These are phyloP conservation scores for Congeria kusceri DNA, from an alignment of 2,888 invertebrate species.

Conservation along the genomic window DNA sequence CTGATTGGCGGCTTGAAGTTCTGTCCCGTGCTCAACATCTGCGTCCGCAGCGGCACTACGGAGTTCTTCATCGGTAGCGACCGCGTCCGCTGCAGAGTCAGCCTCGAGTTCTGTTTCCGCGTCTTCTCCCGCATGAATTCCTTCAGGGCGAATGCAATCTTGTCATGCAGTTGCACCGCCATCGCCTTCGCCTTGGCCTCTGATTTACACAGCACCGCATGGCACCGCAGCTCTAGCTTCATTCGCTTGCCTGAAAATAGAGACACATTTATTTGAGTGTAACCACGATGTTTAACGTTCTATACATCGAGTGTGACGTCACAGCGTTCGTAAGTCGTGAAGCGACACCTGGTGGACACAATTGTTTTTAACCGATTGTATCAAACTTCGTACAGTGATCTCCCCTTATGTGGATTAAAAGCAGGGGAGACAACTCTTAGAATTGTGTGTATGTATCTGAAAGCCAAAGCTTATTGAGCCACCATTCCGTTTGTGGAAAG, in stretches of 20 bases:
- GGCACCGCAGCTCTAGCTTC: slow-evolving; percentile 98
- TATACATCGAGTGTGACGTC: too few species aligned
- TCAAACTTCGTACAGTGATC: too few species aligned
- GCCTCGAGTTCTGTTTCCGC: slow-evolving; percentile 96
- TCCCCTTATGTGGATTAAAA: too few species aligned
- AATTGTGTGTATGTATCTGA: too few species aligned
- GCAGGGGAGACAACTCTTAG: too few species aligned
- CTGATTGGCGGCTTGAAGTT: slow-evolving; percentile 96
- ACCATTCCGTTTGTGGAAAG: too few species aligned
- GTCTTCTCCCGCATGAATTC: slow-evolving; percentile 99
- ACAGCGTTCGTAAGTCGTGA: too few species aligned
- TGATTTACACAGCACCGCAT: slow-evolving; percentile 97
- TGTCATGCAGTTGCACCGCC: slow-evolving; percentile 89
- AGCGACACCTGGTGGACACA: too few species aligned
- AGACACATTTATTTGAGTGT: too few species aligned
- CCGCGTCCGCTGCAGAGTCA: slow-evolving; percentile 88
- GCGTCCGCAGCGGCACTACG: slow-evolving; percentile 83
- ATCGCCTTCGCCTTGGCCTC: slow-evolving; percentile 90
- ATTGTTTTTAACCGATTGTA: too few species aligned
- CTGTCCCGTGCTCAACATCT: slow-evolving; percentile 93
- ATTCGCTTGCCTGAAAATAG: slow-evolving; percentile 89
- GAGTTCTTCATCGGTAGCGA: slow-evolving; percentile 72
- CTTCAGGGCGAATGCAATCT: slow-evolving; percentile 89
- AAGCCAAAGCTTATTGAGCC: too few species aligned
- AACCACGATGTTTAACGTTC: too few species aligned